Conservation (phyloP, 1,140 invertebrate genomes). For the Alviniconcha marisindica region DNA sequence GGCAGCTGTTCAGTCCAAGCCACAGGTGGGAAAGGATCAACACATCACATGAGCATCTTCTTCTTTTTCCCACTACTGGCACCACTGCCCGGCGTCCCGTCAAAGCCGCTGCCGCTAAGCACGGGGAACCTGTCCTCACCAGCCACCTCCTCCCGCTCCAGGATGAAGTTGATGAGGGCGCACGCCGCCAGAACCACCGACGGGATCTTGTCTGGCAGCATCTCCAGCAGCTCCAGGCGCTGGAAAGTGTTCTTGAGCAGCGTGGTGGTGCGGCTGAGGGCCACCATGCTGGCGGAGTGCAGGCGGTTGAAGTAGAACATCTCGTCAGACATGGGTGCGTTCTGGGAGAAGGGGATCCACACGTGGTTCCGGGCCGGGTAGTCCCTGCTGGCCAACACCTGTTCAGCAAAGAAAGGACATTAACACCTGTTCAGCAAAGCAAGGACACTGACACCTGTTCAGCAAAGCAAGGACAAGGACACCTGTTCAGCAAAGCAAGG, state of each 20-base stretch:
- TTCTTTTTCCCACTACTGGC: conserved; percentile 12
- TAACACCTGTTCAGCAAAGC: no score
- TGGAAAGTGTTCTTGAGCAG: conserved; percentile 38
- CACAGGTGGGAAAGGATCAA: no score
- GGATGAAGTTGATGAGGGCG: conserved; percentile 30
- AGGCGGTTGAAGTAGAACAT: conserved; percentile 40
- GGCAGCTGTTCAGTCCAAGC: no score
- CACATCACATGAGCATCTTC: neutral
- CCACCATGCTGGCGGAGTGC: conserved; percentile 35
- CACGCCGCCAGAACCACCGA: conserved; percentile 35
- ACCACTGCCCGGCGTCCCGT: conserved; percentile 31
- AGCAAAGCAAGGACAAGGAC: no score
- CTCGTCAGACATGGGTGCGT: conserved; percentile 29
- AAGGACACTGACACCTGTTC: no score
- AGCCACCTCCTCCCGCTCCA: conserved; percentile 34
- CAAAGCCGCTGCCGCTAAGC: conserved; percentile 37
- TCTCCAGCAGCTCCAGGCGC: conserved; percentile 31
- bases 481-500: no score
- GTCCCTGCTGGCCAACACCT: conserved; percentile 35
- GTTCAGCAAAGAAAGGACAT: no score
- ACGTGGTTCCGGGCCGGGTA: conserved; percentile 39
- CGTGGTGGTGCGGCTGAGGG: conserved; percentile 21
- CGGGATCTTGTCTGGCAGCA: conserved; percentile 38
- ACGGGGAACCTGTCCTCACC: conserved; percentile 33
- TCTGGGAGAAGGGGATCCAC: conserved; percentile 36